These are phyloP conservation scores for Pomatorhinus ruficollis DNA, from an alignment of 2,113 vertebrate species.

Conservation along the genomic window DNA sequence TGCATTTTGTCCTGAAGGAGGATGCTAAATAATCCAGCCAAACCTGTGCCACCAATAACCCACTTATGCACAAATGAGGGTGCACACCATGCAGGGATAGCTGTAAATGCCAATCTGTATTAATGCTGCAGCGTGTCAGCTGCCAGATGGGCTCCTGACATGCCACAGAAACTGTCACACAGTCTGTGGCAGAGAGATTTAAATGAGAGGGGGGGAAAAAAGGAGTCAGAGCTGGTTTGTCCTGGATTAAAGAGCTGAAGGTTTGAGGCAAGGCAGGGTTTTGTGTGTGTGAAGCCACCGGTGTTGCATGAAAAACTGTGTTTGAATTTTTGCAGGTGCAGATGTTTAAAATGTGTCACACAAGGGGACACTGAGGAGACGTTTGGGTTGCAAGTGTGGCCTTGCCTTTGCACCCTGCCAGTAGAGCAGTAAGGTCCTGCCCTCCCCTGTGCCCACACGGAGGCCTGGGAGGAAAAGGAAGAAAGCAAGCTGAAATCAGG, in stretches of 20 bases:
- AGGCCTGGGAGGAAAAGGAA: neutral
- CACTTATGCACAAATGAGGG: neutral
- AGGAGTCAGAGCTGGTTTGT: neutral
- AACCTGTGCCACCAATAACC: neutral
- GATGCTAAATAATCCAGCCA: neutral
- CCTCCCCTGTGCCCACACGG: neutral
- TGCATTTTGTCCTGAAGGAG: neutral
- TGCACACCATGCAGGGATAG: neutral
- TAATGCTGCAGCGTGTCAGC: neutral
- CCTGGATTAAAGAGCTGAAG: neutral
- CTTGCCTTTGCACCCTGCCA: neutral
- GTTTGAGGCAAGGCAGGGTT: neutral
- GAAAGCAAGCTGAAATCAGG: neutral
- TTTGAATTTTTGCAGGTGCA: conserved; percentile 45
- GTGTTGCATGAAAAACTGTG: conserved; percentile 5
- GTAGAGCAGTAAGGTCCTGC: neutral
- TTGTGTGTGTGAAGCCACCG: neutral
- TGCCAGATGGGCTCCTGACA: neutral
- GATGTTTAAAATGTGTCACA: neutral
- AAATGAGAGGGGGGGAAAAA: neutral
- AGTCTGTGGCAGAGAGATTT: neutral
- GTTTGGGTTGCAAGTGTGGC: neutral
- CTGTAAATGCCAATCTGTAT: neutral
- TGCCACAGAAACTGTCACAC: neutral
- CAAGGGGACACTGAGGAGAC: neutral